Percentiles rank a stretch among this genome's conserved stretches.
Evolutionary conservation across 1,140 invertebrate genomes (phyloP).

Genomic region (Condylostylus longicornis): DNA sequence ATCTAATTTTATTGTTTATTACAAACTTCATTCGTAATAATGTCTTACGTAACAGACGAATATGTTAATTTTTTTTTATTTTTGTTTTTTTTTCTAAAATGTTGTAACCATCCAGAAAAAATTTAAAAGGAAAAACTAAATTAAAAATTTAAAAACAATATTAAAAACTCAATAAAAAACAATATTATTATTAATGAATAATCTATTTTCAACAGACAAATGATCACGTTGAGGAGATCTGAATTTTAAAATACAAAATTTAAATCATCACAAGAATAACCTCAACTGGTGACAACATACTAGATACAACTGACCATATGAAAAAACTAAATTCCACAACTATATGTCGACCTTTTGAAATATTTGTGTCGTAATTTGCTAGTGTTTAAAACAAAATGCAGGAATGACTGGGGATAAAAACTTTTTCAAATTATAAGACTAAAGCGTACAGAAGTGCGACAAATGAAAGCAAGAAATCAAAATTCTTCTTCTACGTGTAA

Average conservation of each 20-base stretch:
- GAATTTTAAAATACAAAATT: background rate
- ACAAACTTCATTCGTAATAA: no score
- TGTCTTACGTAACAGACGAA: no score
- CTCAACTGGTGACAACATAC: background rate
- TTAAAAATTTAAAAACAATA: no score
- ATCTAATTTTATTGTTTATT: no score
- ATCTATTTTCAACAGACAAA: no score
- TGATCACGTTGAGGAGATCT: background rate
- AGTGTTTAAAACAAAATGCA: slow-evolving; percentile 36
- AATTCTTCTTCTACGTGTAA: background rate
- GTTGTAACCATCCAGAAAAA: no score
- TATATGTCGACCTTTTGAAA: slow-evolving; percentile 2
- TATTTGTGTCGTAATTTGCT: slow-evolving; percentile 36
- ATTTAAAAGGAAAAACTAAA: no score
- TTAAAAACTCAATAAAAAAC: no score
- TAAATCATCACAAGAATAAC: background rate
- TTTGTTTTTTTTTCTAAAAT: no score
- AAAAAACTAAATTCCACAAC: background rate
- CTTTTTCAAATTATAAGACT: slow-evolving; percentile 28
- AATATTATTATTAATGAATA: slow-evolving; percentile 3
- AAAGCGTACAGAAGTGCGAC: slow-evolving; percentile 11
- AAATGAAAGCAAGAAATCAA: slow-evolving; percentile 1
- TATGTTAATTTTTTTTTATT: no score
- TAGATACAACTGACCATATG: slow-evolving; percentile 3
- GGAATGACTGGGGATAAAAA: slow-evolving; percentile 30